These are phyloP conservation scores for Stomatorhinus ivindoensis DNA, from an alignment of 2,113 vertebrate species.

Conservation along the genomic window DNA sequence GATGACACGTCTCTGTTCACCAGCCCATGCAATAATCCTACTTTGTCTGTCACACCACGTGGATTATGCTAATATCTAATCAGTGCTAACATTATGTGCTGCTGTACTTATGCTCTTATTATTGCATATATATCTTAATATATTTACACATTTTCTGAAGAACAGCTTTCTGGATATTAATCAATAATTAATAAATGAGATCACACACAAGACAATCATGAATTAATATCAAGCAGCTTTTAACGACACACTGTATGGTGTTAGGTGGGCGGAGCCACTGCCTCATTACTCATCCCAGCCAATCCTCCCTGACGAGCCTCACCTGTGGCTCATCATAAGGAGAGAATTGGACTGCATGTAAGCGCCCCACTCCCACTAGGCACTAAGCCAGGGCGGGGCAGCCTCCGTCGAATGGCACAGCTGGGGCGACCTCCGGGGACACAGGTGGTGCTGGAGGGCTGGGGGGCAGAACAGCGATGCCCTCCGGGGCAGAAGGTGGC, in stretches of 20 bases:
- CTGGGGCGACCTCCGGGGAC: not conserved
- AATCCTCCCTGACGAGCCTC: not conserved
- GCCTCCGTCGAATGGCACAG: not conserved
- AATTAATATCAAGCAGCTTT: not conserved
- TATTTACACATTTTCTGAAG: not conserved
- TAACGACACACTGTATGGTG: not conserved
- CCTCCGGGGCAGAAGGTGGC: not conserved
- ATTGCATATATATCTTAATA: not conserved
- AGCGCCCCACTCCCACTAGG: not conserved
- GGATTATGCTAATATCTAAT: constrained; percentile 2
- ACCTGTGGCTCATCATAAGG: not conserved
- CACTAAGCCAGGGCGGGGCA: not conserved
- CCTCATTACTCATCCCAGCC: not conserved
- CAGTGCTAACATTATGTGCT: not conserved
- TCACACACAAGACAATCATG: not conserved
- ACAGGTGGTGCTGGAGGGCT: not conserved
- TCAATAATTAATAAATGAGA: not conserved
- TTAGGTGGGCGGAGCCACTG: not conserved
- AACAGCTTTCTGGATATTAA: not conserved
- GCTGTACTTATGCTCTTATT: not conserved
- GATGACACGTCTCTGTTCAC: no score
- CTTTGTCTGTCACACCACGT: not conserved
- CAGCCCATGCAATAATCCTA: not conserved
- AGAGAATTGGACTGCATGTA: not conserved
- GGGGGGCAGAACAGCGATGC: not conserved